Conservation (phyloP, 1,140 invertebrate species). For the Pseudomyrmex sp. region DNA sequence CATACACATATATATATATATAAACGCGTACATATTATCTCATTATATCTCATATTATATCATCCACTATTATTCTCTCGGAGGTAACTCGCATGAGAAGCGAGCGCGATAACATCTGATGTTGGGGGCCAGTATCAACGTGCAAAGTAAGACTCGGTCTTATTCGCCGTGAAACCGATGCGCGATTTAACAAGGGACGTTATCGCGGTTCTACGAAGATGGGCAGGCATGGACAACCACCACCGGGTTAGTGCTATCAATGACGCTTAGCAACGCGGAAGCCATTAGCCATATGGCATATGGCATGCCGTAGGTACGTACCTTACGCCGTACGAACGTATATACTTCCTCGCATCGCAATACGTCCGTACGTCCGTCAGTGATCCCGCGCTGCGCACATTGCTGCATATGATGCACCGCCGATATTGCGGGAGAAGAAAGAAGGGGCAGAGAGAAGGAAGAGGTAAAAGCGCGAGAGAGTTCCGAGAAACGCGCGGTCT, state of each 20-base stretch:
- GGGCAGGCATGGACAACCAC: slow-evolving; percentile 46
- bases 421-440: slow-evolving; percentile 36
- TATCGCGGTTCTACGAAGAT: slow-evolving; percentile 47
- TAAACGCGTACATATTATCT: neutral
- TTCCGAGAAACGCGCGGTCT: slow-evolving; percentile 45
- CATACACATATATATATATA: no score
- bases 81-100: slow-evolving; percentile 21
- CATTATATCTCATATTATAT: neutral
- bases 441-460: slow-evolving; percentile 33
- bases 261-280: slow-evolving; percentile 65
- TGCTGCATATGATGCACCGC: slow-evolving; percentile 20
- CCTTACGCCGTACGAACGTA: neutral
- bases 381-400: slow-evolving; percentile 35
- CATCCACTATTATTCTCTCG: neutral
- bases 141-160: slow-evolving; percentile 39
- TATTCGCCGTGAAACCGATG: slow-evolving; percentile 28
- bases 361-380: slow-evolving; percentile 55
- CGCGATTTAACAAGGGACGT: slow-evolving; percentile 43
- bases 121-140: slow-evolving; percentile 17
- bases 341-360: slow-evolving; percentile 30
- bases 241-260: slow-evolving; percentile 62
- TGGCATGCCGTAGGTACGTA: slow-evolving; percentile 73
- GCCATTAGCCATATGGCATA: slow-evolving; percentile 82
- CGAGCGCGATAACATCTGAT: slow-evolving; percentile 30
- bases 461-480: slow-evolving; percentile 34